Percentiles rank a stretch among this genome's conserved stretches.
Conservation (phyloP, 2,888 invertebrate genomes). For the Drosophila anomalata region DNA sequence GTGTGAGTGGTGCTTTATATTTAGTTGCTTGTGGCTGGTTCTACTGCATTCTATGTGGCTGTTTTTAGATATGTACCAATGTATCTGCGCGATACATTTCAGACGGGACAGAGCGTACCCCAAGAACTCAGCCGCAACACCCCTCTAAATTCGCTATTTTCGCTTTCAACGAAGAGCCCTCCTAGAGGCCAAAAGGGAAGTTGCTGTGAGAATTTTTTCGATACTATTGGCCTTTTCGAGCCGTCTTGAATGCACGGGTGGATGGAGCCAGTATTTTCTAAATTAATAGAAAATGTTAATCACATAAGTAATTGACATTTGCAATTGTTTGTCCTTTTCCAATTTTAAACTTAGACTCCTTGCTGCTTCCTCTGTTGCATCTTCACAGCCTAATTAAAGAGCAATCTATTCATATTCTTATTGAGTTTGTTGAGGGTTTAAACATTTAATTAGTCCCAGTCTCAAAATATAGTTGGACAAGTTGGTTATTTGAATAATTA, state of each 20-base stretch:
- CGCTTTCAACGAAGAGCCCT: constrained; percentile 62
- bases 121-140: constrained; percentile 12
- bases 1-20: constrained; percentile 54
- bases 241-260: constrained; percentile 55
- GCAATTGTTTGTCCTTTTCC: no score
- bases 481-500: no score
- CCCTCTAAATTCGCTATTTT: constrained; percentile 64
- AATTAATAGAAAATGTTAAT: background rate
- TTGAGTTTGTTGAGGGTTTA: no score
- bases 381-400: no score
- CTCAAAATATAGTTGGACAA: no score
- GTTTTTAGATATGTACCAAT: constrained; percentile 59
- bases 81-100: constrained; percentile 67
- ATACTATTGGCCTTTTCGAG: constrained; percentile 38
- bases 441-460: no score
- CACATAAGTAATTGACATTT: no score
- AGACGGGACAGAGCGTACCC: background rate
- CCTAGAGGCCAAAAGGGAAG: constrained; percentile 35
- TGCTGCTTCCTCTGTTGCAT: no score
- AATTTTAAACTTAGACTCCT: no score
- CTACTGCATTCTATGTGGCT: constrained; percentile 66
- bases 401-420: no score
- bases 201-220: constrained; percentile 64
- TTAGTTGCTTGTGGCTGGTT: constrained; percentile 75
- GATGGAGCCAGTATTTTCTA: constrained; percentile 13